phyloP scores from a whole-genome alignment of 1,140 invertebrate species.

The Idris sp. region DNA sequence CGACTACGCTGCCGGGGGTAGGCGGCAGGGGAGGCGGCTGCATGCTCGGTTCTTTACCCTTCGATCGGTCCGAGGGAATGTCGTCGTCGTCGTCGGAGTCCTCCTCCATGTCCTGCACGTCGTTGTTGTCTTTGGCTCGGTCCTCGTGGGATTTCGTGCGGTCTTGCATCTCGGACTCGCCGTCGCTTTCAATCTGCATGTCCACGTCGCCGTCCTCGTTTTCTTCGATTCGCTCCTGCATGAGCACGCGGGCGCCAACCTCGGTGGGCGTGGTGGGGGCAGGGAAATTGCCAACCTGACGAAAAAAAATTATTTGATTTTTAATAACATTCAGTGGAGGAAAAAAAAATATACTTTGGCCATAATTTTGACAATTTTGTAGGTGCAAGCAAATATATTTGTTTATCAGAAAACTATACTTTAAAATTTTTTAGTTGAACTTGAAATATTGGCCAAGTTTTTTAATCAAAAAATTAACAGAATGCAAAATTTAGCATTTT shows the following conservation, averaged over 20 bases:
- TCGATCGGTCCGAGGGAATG: slow-evolving; percentile 75
- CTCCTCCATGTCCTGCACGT: slow-evolving; percentile 94
- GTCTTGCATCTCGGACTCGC: slow-evolving; percentile 85
- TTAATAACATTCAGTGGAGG: too few species aligned
- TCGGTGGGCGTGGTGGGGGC: slow-evolving; percentile 98
- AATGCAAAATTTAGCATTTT: too few species aligned
- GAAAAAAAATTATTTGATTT: too few species aligned
- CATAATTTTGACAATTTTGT: too few species aligned
- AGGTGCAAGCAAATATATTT: too few species aligned
- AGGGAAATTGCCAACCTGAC: slow-evolving; percentile 95
- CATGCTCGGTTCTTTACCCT: slow-evolving; percentile 71
- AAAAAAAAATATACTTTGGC: too few species aligned
- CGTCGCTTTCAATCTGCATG: slow-evolving; percentile 87
- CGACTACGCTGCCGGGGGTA: slow-evolving; percentile 95
- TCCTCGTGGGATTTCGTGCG: slow-evolving; percentile 81
- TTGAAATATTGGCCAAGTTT: too few species aligned
- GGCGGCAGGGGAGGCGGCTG: slow-evolving; percentile 89
- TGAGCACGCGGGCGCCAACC: slow-evolving; percentile 95
- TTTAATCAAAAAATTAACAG: too few species aligned
- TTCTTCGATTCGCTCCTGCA: slow-evolving; percentile 85
- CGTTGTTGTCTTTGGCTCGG: slow-evolving; percentile 82
- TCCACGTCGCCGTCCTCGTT: slow-evolving; percentile 83
- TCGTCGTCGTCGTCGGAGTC: slow-evolving; percentile 87
- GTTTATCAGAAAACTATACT: too few species aligned
- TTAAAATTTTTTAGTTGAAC: too few species aligned